Base-by-base conservation (phyloP, 2,113 vertebrate genomes). In the Eretmochelys imbricata region DNA sequence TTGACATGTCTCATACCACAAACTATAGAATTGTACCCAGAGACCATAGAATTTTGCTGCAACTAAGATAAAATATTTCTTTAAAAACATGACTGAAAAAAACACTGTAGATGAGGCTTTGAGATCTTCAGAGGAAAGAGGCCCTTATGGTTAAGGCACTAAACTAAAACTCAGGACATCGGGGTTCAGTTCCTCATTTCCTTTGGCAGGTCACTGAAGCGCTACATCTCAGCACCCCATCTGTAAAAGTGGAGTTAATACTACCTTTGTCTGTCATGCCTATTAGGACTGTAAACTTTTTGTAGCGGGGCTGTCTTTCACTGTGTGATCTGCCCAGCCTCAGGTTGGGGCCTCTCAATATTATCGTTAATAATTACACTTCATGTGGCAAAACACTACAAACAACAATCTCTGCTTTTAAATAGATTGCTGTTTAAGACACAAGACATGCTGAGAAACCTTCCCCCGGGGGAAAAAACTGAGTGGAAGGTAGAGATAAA, bases 221-320 rank as follows among this genome's bases (percentile, higher is more conserved):
- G 16, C 19, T 54, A 24, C 22, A 35, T 50, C 22, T 81, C 12
- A 13, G 80, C 13, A n/a, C 6, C 50, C 35, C n/a, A 54, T 54
- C 51, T 20, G 51, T 72, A n/a, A n/a, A 72, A 72, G 16, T 38
- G 6, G 20, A 20, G 53, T 54, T 54, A 72, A 38, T 72, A 72
- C 19, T n/a, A n/a, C 65, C 8, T 72, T 72, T 72, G 65, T 72
- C 65, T 35, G 19, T 72, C 65, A n/a, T 72, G 65, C 4, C 16
- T 72, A 72, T 2, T 4, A 83, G 80, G 57, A 55, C 48, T 0
- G 0, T 27, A 19, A 42, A 35, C 11, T 89, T 46, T 7, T 6
- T 20, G 17, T 59, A 59, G 57, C 57, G 57, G 57, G 25, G 27
- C 54, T 59, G 57, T 59, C 57, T 59, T 59, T 59, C 57, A 29